These are phyloP conservation scores for Drosophila truncata DNA, from an alignment of 1,140 invertebrate species.

Conservation along the genomic window DNA sequence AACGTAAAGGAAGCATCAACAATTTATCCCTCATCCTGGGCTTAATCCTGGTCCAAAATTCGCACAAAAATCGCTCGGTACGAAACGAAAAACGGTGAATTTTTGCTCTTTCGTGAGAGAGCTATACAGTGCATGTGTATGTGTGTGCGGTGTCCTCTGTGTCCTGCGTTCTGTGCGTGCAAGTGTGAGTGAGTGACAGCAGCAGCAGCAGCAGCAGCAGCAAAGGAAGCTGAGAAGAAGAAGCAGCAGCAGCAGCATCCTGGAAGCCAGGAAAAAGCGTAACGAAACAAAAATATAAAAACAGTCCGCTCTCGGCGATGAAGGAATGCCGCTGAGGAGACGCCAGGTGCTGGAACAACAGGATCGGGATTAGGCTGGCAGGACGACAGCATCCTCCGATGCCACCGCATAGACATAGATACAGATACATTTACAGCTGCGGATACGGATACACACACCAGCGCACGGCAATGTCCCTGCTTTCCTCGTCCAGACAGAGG, in stretches of 20 bases:
- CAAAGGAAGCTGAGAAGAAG: conserved; percentile 9
- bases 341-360: conserved; percentile 18
- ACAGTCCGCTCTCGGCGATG: conserved; percentile 22
- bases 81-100: conserved; percentile 20
- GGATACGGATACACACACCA: conserved; percentile 29
- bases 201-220: conserved; percentile 7
- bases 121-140: conserved; percentile 27
- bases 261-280: conserved; percentile 42
- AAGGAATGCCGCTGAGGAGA: conserved; percentile 38
- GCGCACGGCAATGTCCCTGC: conserved; percentile 14
- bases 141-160: conserved; percentile 26
- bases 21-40: conserved; percentile 13
- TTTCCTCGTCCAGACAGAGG: conserved; percentile 39
- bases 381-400: conserved; percentile 29
- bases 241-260: conserved; percentile 46
- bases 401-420: conserved; percentile 35
- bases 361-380: conserved; percentile 12
- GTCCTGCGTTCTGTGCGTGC: conserved; percentile 26
- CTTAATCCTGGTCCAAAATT: conserved; percentile 18
- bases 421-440: conserved; percentile 25
- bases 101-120: conserved; percentile 31
- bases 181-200: conserved; percentile 40
- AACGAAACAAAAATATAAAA: conserved; percentile 35
- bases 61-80: conserved; percentile 20
- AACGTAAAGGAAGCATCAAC: conserved; percentile 6